Evolutionary conservation across 2,888 invertebrate species (phyloP), one percentile per base, ranked within the genome.

Genomic region (Priocnemis perturbator): DNA sequence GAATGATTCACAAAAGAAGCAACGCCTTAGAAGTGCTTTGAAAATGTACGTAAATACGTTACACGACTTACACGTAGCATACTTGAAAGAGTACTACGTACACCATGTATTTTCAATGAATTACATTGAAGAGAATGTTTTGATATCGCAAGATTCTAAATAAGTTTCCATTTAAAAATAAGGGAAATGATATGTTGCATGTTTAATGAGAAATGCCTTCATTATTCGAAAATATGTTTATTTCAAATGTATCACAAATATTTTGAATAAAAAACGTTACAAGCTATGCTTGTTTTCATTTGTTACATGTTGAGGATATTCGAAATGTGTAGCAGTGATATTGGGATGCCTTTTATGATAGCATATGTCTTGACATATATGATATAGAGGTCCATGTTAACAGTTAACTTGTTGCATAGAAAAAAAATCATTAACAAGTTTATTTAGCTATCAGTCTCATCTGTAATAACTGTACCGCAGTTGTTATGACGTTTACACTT

Each of bases 261-360:
- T 80, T 80, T 80, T 80, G 71, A 78, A 80, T 80, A 80, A 80
- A 80, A 80, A 80, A 74, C 21, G 30, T 66, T 71, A 58, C 37
- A 23, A 62, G 37, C 15, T 14, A 47, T 59, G 19, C 37, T n/a
- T 15, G n/a, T n/a, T 20, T 57, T n/a, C 37, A 37, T 26, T 26
- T 26, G 26, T 3, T 5, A 26, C 5, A 3, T 5, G 2, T 26
- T 26, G 5, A 5, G 2, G 26, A 26, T 26, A 26, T 26, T 26
- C 5, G 26, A 26, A 26, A 26, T 26, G 26, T 5, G n/a, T n/a
- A n/a, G n/a, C n/a, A n/a, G n/a, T n/a, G n/a, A n/a, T n/a, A n/a
- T n/a, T n/a, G n/a, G n/a, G n/a, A n/a, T n/a, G n/a, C n/a, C n/a
- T n/a, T n/a, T n/a, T n/a, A n/a, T n/a, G n/a, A n/a, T n/a, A n/a